Evolutionary conservation across 1,140 invertebrate species (phyloP), one percentile per base, ranked within the genome.

Genomic region (Rhysida immarginata): DNA sequence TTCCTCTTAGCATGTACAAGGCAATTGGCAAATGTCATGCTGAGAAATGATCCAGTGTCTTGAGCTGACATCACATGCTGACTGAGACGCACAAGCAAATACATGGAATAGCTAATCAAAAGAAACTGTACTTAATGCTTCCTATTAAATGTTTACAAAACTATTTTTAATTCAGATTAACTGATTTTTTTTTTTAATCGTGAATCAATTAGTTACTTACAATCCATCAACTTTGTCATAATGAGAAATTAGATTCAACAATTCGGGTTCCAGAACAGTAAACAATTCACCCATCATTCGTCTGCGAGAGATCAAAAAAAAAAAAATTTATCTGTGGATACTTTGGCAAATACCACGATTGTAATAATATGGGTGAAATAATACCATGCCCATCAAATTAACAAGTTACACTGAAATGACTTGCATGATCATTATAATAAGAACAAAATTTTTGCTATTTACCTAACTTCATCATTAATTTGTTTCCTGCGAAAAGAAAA

Each of bases 1-100:
- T 85, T 87, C 43, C 94, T 74, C 74, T 97, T 97, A n/a, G 93
- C 86, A 70, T 91, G 85, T 21, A 96, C 84, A 26, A 95, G 72
- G 60, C 84, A 81, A 45, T 83, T 87, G 20, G 85, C 92, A 69
- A 89, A 91, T 24, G 86, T 87, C 73, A 87, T 89, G 58, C 85
- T 87, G 20, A 95, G 76, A 69, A 86, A 96, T 59, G 89, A 92
- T 61, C 91, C 89, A 24, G 87, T 81, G 66, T 93, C 88, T 73
- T 92, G 83, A 5, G 88, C 84, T 42, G 84, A 86, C 76, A 90
- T 82, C 2, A 94, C 89, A 68, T 94, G 90, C 62, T 90, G 82
- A 55, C 84, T 88, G 57, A 95, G 73, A 44, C 86, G 77, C 3
- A 96, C 89, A 59, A 96, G 76, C 49, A 91, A 84, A 62, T 91